These are phyloP conservation scores for Erebia ligea DNA, from an alignment of 2,888 invertebrate genomes.

Conservation along the genomic window DNA sequence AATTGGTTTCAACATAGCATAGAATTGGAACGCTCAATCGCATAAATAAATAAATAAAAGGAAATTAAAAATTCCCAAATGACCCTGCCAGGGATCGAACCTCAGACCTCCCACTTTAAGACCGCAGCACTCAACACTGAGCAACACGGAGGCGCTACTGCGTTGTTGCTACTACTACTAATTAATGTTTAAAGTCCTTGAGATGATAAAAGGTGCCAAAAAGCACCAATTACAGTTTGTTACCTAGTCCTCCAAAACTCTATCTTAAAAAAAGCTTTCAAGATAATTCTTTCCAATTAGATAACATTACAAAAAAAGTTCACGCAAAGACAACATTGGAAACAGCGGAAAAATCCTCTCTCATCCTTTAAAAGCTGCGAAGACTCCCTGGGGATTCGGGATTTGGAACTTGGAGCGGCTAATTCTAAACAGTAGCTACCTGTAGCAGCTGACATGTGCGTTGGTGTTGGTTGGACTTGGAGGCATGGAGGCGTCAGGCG, in stretches of 20 bases:
- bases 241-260: neutral
- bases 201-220: neutral
- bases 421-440: slow-evolving; percentile 71
- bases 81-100: too few relatives aligned
- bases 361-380: slow-evolving; percentile 30
- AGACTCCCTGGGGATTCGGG: slow-evolving; percentile 41
- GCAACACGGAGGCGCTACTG: too few relatives aligned
- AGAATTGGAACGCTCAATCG: too few relatives aligned
- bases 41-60: too few relatives aligned
- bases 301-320: neutral
- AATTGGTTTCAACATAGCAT: too few relatives aligned
- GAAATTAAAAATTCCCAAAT: too few relatives aligned
- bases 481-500: neutral
- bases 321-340: slow-evolving; percentile 19
- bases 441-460: slow-evolving; percentile 72
- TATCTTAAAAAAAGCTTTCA: neutral
- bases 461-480: slow-evolving; percentile 35
- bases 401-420: slow-evolving; percentile 59
- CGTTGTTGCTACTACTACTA: too few relatives aligned
- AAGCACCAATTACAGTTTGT: neutral
- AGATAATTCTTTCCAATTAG: slow-evolving; percentile 23
- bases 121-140: too few relatives aligned
- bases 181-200: neutral
- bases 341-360: slow-evolving; percentile 30
- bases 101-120: too few relatives aligned